Base-by-base conservation (phyloP, 2,888 invertebrate species). In the Cerceris rybyensis region DNA sequence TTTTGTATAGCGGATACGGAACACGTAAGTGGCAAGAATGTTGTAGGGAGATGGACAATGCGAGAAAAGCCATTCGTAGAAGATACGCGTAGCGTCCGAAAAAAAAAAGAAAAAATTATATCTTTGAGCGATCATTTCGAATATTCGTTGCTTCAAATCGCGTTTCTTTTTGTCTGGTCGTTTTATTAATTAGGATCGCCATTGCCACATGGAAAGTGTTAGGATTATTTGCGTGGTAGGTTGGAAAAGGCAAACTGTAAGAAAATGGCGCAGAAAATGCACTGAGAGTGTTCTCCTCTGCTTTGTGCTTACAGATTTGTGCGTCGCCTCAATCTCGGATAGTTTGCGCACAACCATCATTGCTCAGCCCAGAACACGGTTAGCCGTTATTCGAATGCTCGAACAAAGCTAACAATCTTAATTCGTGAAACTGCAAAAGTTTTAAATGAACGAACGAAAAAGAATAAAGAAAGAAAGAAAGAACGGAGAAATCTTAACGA, bases 231-330 rank as follows among this genome's bases (percentile, higher is more conserved):
- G 83, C 86, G 84, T 89, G 86, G 68, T 91, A 92, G 91, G 91
- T 91, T 91, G 89, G 87, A 86, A 82, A 90, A 91, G 91, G 91
- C 91, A 92, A 90, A 88, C 86, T 84, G 85, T 87, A 87, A 87
- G 72, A 78, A 86, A 86, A 84, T 88, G 89, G 90, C 90, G 90
- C 92, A 90, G 89, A 90, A 91, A 89, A 87, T 89, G 90, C 92
- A 92, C 91, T 92, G 89, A 92, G 91, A 91, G 90, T 91, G 87
- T 92, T 90, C 91, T 92, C 90, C 90, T 91, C 92, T 92, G 92
- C 92, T 92, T 92, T 92, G 92, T 92, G 92, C 91, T 92, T 92
- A 89, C 92, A 92, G 92, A 92, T 92, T 89, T 92, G 91, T 92
- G 90, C 91, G 91, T 92, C 91, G 89, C 90, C 89, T 90, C 92